phyloP scores from a whole-genome alignment of 2,888 invertebrate species.

The Euproctis similis region DNA sequence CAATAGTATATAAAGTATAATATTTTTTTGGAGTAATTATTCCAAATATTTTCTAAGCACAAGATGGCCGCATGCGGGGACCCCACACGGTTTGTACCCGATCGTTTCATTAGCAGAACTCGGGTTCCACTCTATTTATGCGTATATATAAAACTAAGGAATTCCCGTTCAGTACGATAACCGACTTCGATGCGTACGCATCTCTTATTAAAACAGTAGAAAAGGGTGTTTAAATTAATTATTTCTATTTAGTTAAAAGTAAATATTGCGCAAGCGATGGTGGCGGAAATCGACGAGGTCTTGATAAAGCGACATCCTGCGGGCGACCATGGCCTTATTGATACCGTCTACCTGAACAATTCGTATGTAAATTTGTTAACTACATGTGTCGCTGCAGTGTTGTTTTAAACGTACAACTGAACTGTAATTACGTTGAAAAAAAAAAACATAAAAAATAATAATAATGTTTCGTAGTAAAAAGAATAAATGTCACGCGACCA shows the following conservation, averaged over 20 bases:
- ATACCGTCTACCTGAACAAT: conserved; percentile 52
- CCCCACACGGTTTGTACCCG: conserved; percentile 63
- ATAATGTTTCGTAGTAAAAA: conserved; percentile 60
- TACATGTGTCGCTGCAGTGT: conserved; percentile 53
- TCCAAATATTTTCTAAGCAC: conserved; percentile 35
- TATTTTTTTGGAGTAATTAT: conserved; percentile 1
- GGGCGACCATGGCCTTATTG: conserved; percentile 72
- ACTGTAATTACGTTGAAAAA: too few species aligned
- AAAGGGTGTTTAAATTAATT: conserved; percentile 29
- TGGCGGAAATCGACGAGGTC: conserved; percentile 59
- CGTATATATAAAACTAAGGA: conserved; percentile 49
- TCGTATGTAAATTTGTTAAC: conserved; percentile 59
- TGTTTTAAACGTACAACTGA: conserved; percentile 35
- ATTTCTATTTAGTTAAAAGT: too few species aligned
- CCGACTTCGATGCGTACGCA: conserved; percentile 59
- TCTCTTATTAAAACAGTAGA: conserved; percentile 37
- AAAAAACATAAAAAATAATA: too few species aligned
- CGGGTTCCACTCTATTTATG: conserved; percentile 52
- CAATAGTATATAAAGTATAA: neutral
- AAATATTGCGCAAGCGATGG: conserved; percentile 55
- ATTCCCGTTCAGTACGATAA: conserved; percentile 55
- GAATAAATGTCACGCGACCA: conserved; percentile 48
- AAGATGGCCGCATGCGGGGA: conserved; percentile 52
- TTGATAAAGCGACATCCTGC: conserved; percentile 66
- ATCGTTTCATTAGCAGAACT: conserved; percentile 68